Base-by-base conservation (phyloP, 2,888 invertebrate species). In the Saturnia pavonia region DNA sequence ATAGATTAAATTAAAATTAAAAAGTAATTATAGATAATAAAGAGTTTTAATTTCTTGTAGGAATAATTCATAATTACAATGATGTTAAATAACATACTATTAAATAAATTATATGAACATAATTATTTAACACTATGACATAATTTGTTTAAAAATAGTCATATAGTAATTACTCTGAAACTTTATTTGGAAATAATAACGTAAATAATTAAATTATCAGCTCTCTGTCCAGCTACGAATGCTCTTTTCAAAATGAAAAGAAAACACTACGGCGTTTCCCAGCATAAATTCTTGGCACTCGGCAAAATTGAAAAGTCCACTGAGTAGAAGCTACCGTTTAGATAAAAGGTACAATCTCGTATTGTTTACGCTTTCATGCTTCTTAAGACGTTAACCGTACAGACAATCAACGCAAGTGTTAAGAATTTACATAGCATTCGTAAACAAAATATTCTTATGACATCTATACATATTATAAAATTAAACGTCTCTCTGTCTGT, bases 291-390 rank as follows among this genome's bases (percentile, higher is more conserved):
- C 87, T 80, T 82, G 82, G 89, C 91, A 91, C 91, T 92, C 88
- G 90, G 85, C 85, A 86, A 91, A 92, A 92, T 91, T 91, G 90
- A 89, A 91, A 91, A 91, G 90, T 89, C 88, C 85, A 90, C 90
- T 89, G 80, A 83, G 86, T 84, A 82, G 81, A 77, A 85, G 85
- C 85, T 88, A 87, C 85, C 86, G 87, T 82, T 88, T 84, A 86
- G 85, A 84, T 84, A 80, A 80, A 82, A 84, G 84, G 87, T 83
- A 87, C 87, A 87, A 88, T 90, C 85, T 85, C 82, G 87, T 89
- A 88, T 89, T 88, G 88, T 88, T 87, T 87, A 85, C 88, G 88
- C 86, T 86, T 83, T 88, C 81, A 76, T 88, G 84, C 86, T 86
- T 79, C 80, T 88, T 81, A 82, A 85, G 79, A 85, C 82, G 83